Conservation (phyloP, 1,140 invertebrate genomes). For the Drosophila miranda region DNA sequence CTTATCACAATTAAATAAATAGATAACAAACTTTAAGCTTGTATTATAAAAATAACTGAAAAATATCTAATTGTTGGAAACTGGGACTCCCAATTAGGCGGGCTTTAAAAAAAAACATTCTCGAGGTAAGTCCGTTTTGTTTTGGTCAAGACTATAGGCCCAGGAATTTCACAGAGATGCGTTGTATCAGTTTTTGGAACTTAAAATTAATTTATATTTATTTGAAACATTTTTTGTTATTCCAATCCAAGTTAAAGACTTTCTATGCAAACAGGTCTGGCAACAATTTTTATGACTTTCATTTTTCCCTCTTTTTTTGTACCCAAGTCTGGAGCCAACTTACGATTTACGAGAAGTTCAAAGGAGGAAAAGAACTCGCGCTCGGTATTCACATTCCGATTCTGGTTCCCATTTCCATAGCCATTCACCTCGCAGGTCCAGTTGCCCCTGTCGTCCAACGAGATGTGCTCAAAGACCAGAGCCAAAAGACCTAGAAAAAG, state of each 20-base stretch:
- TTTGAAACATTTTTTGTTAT: neutral
- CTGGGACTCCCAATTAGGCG: too few relatives aligned
- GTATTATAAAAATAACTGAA: too few relatives aligned
- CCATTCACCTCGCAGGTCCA: constrained; percentile 79
- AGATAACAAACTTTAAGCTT: too few relatives aligned
- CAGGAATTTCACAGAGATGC: too few relatives aligned
- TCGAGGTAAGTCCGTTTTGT: too few relatives aligned
- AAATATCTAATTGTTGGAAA: too few relatives aligned
- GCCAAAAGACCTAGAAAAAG: constrained; percentile 59
- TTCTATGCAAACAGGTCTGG: constrained; percentile 39
- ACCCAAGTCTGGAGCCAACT: constrained; percentile 45
- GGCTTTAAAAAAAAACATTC: too few relatives aligned
- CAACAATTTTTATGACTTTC: constrained; percentile 22
- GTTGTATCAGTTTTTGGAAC: neutral
- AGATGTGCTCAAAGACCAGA: constrained; percentile 82
- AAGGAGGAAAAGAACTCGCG: constrained; percentile 71
- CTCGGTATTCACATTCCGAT: constrained; percentile 45
- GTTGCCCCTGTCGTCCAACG: constrained; percentile 77
- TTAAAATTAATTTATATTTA: neutral
- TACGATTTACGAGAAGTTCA: constrained; percentile 82
- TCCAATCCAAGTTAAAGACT: constrained; percentile 7
- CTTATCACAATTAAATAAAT: too few relatives aligned
- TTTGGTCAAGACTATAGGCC: too few relatives aligned
- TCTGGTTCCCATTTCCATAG: neutral
- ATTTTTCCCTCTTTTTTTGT: constrained; percentile 12